Conservation (phyloP, 1,140 invertebrate species). For the Maconellicoccus hirsutus region DNA sequence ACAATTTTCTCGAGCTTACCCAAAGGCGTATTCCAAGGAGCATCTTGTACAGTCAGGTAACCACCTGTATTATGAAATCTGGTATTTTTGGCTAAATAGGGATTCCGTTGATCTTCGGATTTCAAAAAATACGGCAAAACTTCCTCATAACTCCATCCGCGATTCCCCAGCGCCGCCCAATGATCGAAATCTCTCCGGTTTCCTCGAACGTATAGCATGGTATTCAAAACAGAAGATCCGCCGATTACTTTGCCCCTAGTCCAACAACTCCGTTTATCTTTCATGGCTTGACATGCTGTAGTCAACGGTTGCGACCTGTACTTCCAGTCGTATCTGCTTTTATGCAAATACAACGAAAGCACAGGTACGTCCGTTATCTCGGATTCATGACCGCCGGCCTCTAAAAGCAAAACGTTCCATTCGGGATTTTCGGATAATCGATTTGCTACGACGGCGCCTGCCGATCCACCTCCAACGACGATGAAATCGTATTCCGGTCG, state of each 20-base stretch:
- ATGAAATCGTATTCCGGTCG: constrained; percentile 67
- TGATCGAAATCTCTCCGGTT: constrained; percentile 80
- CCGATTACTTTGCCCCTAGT: constrained; percentile 58
- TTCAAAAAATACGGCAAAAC: constrained; percentile 80
- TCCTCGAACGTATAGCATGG: constrained; percentile 86
- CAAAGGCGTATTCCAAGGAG: constrained; percentile 65
- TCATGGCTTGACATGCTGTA: constrained; percentile 72
- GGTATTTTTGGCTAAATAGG: constrained; percentile 57
- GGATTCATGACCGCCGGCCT: constrained; percentile 77
- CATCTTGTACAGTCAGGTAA: constrained; percentile 65
- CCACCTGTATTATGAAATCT: constrained; percentile 62
- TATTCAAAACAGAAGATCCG: constrained; percentile 74
- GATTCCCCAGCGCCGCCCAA: constrained; percentile 77
- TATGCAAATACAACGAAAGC: constrained; percentile 72
- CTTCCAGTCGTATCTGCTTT: constrained; percentile 85
- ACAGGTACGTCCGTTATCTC: constrained; percentile 71
- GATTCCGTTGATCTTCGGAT: constrained; percentile 69
- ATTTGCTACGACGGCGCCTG: constrained; percentile 74
- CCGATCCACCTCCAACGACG: constrained; percentile 69
- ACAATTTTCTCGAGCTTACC: constrained; percentile 36
- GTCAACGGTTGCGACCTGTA: constrained; percentile 76
- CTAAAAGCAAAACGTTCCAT: constrained; percentile 69
- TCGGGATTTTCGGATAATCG: constrained; percentile 63
- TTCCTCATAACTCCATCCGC: constrained; percentile 79
- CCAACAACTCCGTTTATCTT: constrained; percentile 67